These are phyloP conservation scores for Drymodes brunneopygia DNA, from an alignment of 2,113 vertebrate species.

Conservation along the genomic window DNA sequence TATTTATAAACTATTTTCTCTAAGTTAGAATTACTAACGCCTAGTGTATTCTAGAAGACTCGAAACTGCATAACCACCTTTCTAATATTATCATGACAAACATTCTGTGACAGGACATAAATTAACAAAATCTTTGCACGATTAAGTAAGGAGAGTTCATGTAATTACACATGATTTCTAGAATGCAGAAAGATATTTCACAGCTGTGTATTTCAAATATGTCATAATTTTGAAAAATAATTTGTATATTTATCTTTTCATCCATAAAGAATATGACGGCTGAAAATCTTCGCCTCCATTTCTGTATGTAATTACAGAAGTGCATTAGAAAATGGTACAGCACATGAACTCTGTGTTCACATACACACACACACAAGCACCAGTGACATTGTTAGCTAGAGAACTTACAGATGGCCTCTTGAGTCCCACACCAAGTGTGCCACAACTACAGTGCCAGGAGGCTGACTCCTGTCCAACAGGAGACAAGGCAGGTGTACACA, in stretches of 20 bases:
- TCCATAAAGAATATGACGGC: neutral
- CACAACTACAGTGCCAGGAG: conserved; percentile 85
- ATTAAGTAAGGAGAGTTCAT: conserved; percentile 54
- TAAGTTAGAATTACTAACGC: neutral
- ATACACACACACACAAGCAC: conserved; percentile 53
- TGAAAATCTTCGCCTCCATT: neutral
- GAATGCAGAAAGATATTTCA: conserved; percentile 27
- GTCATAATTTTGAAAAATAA: neutral
- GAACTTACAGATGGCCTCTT: conserved; percentile 82
- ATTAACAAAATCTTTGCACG: conserved; percentile 34
- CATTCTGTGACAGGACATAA: neutral
- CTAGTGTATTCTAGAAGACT: neutral
- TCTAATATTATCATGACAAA: conserved; percentile 47
- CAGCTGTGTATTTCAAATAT: neutral
- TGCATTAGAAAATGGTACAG: conserved; percentile 36
- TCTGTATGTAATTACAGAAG: conserved; percentile 60
- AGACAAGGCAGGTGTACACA: conserved; percentile 72
- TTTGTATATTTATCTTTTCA: neutral
- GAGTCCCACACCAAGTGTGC: conserved; percentile 82
- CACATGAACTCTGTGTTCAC: conserved; percentile 57
- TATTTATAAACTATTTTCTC: neutral
- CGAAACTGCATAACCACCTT: conserved; percentile 3
- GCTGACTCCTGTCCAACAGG: conserved; percentile 78
- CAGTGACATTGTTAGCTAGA: conserved; percentile 62
- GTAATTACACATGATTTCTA: conserved; percentile 67